Evolutionary conservation across 2,888 invertebrate species (phyloP).

Genomic region (Cordilura impudica): DNA sequence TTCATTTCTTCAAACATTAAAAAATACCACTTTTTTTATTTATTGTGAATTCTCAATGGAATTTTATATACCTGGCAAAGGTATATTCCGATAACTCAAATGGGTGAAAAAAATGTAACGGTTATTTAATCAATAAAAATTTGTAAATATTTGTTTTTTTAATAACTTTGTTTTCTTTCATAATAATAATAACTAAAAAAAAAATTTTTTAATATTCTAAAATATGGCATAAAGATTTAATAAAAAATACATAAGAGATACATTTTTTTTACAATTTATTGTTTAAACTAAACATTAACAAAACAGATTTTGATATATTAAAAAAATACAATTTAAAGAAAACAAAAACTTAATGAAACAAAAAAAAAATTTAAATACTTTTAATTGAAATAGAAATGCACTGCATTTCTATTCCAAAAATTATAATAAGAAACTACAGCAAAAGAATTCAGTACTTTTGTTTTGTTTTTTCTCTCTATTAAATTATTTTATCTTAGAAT

Average conservation of each 20-base stretch:
- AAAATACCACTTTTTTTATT: no score
- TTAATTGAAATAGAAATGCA: slow-evolving; percentile 31
- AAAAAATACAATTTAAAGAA: slow-evolving; percentile 20
- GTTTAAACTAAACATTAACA: slow-evolving; percentile 54
- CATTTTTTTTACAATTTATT: slow-evolving; percentile 40
- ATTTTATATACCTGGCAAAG: no score
- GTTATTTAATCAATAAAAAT: neutral
- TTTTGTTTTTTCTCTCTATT: neutral
- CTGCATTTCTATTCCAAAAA: slow-evolving; percentile 43
- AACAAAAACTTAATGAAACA: slow-evolving; percentile 31
- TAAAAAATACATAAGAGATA: slow-evolving; percentile 7
- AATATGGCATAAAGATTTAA: slow-evolving; percentile 56
- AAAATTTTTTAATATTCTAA: slow-evolving; percentile 30
- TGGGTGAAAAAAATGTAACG: neutral
- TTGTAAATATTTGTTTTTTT: slow-evolving; percentile 8
- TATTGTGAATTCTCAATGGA: no score
- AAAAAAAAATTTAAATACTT: slow-evolving; percentile 34
- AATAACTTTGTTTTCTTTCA: slow-evolving; percentile 3
- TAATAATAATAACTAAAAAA: slow-evolving; percentile 29
- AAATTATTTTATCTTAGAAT: neutral
- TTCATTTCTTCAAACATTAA: no score
- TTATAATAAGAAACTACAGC: slow-evolving; percentile 9
- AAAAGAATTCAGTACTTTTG: slow-evolving; percentile 50
- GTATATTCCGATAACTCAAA: slow-evolving; percentile 21
- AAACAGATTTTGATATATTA: slow-evolving; percentile 40